These are phyloP conservation scores for Eurois occulta DNA, from an alignment of 2,888 invertebrate genomes.

Conservation along the genomic window DNA sequence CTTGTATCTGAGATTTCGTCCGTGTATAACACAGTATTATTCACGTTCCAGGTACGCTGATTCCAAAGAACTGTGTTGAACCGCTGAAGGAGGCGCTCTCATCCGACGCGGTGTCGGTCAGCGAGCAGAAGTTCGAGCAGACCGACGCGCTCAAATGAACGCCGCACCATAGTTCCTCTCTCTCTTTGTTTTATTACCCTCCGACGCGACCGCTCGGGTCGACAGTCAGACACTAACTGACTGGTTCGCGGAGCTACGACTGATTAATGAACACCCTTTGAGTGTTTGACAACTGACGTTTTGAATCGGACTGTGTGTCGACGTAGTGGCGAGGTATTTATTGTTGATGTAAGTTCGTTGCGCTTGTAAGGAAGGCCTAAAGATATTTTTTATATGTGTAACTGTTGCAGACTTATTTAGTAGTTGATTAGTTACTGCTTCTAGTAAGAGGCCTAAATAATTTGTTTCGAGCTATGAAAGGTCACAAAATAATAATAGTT, in stretches of 20 bases:
- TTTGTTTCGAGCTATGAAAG: background rate
- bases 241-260: conserved; percentile 55
- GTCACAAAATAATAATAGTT: conserved; percentile 48
- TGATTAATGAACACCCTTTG: conserved; percentile 64
- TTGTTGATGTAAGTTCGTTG: conserved; percentile 22
- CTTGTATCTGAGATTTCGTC: background rate
- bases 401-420: conserved; percentile 16
- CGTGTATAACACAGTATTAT: conserved; percentile 27
- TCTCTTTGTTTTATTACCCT: conserved; percentile 65
- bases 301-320: conserved; percentile 57
- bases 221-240: conserved; percentile 36
- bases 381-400: conserved; percentile 15
- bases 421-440: conserved; percentile 7
- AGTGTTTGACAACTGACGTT: conserved; percentile 56
- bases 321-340: conserved; percentile 9
- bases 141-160: conserved; percentile 80
- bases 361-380: conserved; percentile 44
- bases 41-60: conserved; percentile 93
- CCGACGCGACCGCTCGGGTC: conserved; percentile 45
- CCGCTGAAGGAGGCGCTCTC: conserved; percentile 94
- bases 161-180: conserved; percentile 70
- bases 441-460: conserved; percentile 7
- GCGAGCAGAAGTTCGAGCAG: conserved; percentile 92
- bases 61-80: conserved; percentile 97
- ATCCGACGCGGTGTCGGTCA: conserved; percentile 95